Conservation (phyloP, 2,797 vertebrate genomes). For the Alcedo atthis region DNA sequence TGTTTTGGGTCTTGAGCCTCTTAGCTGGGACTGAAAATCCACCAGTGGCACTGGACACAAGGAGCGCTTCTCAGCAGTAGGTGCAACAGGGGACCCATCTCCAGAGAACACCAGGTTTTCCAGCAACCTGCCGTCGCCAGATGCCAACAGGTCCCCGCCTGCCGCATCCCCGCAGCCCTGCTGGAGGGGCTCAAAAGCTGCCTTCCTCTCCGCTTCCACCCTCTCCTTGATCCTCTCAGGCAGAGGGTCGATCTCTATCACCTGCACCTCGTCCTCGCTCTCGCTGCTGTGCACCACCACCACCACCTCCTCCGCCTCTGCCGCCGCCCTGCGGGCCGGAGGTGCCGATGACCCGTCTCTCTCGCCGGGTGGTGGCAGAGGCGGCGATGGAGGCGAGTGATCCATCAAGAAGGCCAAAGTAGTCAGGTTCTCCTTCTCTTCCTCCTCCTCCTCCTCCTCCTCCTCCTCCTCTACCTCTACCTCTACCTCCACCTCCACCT, state of each 20-base stretch:
- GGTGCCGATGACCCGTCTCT: not conserved
- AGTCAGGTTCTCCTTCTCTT: not conserved
- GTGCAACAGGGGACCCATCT: rapidly evolving
- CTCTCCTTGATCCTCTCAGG: slow-evolving; percentile 76
- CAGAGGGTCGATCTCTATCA: slow-evolving; percentile 76
- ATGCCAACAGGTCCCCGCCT: not conserved
- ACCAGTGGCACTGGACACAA: not conserved
- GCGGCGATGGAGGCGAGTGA: not conserved
- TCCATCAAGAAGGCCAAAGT: slow-evolving; percentile 73
- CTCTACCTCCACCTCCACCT: no score
- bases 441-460: no score
- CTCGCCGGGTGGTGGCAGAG: not conserved
- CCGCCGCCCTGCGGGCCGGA: not conserved
- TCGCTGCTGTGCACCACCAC: not conserved
- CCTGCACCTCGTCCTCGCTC: slow-evolving; percentile 78
- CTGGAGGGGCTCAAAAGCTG: not conserved
- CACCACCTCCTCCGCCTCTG: not conserved
- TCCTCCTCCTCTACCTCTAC: no score
- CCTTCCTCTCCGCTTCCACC: not conserved
- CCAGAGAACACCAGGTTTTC: not conserved
- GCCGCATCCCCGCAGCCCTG: not conserved
- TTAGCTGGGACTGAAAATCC: not conserved
- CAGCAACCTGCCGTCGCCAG: not conserved
- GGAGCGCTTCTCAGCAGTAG: not conserved
- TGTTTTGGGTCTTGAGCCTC: not conserved